phyloP scores from a whole-genome alignment of 2,888 invertebrate species.

The Zonitis immaculata region DNA sequence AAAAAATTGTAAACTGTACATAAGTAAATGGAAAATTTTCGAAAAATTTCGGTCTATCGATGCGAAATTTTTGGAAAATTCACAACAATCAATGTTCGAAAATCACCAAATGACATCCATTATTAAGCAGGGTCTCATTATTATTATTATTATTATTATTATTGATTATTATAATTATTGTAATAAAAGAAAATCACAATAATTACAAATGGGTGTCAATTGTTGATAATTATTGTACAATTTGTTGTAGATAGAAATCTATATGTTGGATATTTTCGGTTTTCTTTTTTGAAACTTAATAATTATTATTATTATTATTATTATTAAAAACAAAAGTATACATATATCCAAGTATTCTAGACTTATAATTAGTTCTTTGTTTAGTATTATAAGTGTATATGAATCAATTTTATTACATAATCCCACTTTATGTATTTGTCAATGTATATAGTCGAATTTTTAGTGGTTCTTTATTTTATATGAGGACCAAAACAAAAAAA shows the following conservation, averaged over 20 bases:
- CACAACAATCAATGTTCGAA: background rate
- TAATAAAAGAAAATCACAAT: constrained; percentile 35
- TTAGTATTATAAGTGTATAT: constrained; percentile 39
- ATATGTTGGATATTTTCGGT: too few species aligned
- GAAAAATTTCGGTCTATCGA: background rate
- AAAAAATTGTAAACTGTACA: background rate
- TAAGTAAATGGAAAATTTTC: background rate
- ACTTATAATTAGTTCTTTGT: constrained; percentile 38
- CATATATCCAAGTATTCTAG: too few species aligned
- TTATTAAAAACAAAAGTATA: too few species aligned
- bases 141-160: too few species aligned
- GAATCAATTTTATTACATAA: constrained; percentile 36
- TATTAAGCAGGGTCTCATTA: constrained; percentile 50
- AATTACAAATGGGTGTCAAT: constrained; percentile 43
- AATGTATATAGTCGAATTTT: constrained; percentile 40
- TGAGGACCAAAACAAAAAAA: constrained; percentile 40
- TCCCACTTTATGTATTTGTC: constrained; percentile 35
- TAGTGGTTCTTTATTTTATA: constrained; percentile 38
- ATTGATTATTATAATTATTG: too few species aligned
- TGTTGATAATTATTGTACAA: constrained; percentile 36
- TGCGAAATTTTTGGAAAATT: background rate
- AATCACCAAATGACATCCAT: constrained; percentile 45
- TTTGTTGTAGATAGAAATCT: constrained; percentile 40
- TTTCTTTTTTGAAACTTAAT: too few species aligned
- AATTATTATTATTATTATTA: too few species aligned